Evolutionary conservation across 2,797 vertebrate species (phyloP).

Genomic region (Leptodon cayanensis): DNA sequence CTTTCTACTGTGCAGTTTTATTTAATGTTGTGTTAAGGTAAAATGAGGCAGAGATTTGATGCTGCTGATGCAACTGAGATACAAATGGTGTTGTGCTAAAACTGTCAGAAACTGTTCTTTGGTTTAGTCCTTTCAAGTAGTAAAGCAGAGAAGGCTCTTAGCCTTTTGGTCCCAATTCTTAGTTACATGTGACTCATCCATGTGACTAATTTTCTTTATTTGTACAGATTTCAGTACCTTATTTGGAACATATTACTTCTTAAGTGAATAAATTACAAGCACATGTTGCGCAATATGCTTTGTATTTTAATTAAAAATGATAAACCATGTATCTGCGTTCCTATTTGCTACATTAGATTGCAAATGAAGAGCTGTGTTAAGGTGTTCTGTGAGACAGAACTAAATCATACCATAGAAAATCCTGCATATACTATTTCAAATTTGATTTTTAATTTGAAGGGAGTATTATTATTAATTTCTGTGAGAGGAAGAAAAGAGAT

Average conservation of each 20-base stretch:
- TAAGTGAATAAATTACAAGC: background rate
- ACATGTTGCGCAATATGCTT: background rate
- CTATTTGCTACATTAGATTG: background rate
- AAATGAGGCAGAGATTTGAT: background rate
- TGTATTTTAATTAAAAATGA: conserved; percentile 46
- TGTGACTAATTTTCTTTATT: background rate
- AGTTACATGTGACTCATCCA: background rate
- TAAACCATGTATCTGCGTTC: background rate
- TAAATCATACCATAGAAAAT: background rate
- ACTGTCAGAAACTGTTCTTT: background rate
- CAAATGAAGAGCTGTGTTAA: background rate
- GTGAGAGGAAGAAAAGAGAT: background rate
- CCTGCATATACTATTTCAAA: background rate
- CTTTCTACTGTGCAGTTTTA: background rate
- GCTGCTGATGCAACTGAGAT: background rate
- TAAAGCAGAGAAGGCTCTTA: background rate
- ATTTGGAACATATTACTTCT: background rate
- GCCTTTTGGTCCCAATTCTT: background rate
- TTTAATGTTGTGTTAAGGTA: background rate
- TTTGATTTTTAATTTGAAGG: background rate
- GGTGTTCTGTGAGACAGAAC: background rate
- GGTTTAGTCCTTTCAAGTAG: background rate
- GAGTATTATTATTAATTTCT: background rate
- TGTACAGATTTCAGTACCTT: background rate
- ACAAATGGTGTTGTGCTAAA: background rate